Percentiles rank a stretch among this genome's conserved stretches.
Evolutionary conservation across 2,113 vertebrate species (phyloP).

Genomic region (Myotis brandtii): DNA sequence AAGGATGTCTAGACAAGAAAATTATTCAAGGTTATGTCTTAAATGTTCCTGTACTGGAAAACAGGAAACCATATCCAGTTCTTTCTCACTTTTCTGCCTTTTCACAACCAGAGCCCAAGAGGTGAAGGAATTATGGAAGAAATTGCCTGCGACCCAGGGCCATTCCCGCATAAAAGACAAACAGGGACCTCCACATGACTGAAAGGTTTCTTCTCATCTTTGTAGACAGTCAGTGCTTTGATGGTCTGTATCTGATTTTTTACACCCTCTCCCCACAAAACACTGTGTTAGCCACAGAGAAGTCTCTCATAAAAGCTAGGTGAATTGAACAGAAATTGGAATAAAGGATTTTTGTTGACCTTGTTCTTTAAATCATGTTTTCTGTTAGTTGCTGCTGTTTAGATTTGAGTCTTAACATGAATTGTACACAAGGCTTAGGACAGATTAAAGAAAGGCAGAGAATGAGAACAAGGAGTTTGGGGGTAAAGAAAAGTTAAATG

Average conservation of each 20-base stretch:
- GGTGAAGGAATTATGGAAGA: neutral
- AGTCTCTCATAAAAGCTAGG: neutral
- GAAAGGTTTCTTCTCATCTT: neutral
- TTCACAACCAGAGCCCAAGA: neutral
- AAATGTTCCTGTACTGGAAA: neutral
- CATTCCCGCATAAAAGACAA: neutral
- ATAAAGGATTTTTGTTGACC: neutral
- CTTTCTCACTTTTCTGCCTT: neutral
- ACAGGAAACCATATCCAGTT: neutral
- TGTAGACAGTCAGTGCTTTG: neutral
- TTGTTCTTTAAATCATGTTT: slow-evolving; percentile 10
- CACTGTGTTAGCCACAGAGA: neutral
- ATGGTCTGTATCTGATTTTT: neutral
- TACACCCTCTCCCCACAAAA: neutral
- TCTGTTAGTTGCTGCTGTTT: neutral
- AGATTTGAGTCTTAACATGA: neutral
- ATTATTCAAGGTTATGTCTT: neutral
- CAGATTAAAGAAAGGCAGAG: neutral
- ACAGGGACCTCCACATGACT: neutral
- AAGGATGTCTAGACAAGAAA: slow-evolving; percentile 35
- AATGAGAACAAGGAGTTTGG: neutral
- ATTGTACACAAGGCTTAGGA: neutral
- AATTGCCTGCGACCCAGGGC: neutral
- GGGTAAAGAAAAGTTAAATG: neutral
- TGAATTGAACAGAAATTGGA: neutral